phyloP scores from a whole-genome alignment of 1,140 invertebrate genomes.

The Caenorhabditis brenneri region DNA sequence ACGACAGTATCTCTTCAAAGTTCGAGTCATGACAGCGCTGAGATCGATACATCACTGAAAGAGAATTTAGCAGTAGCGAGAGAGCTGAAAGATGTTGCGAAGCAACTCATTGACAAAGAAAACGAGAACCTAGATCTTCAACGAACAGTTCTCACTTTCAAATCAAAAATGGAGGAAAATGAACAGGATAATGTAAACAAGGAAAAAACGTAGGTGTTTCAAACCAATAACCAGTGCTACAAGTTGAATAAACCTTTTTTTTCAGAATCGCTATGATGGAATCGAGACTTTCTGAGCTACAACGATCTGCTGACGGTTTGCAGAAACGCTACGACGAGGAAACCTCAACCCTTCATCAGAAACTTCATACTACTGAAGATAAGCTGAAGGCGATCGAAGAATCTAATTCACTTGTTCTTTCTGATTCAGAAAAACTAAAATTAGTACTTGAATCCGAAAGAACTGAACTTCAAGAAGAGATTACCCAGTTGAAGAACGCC shows the following conservation, averaged over 20 bases:
- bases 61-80: neutral
- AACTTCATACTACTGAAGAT: neutral
- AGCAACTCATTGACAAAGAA: neutral
- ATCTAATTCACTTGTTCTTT: too few species aligned
- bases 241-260: neutral
- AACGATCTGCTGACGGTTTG: neutral
- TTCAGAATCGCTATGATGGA: neutral
- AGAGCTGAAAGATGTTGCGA: neutral
- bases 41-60: neutral
- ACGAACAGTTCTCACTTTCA: neutral
- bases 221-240: neutral
- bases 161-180: neutral
- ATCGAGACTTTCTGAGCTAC: neutral
- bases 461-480: too few species aligned
- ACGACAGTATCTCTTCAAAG: neutral
- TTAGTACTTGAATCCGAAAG: too few species aligned
- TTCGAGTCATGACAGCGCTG: neutral
- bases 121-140: neutral
- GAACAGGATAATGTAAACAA: neutral
- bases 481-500: too few species aligned
- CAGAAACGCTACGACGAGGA: neutral
- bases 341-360: neutral
- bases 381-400: neutral
- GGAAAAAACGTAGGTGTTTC: neutral
- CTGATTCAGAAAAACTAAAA: too few species aligned